Evolutionary conservation across 2,888 invertebrate species (phyloP), one percentile per base, ranked within the genome.

Genomic region (Elmis aenea): DNA sequence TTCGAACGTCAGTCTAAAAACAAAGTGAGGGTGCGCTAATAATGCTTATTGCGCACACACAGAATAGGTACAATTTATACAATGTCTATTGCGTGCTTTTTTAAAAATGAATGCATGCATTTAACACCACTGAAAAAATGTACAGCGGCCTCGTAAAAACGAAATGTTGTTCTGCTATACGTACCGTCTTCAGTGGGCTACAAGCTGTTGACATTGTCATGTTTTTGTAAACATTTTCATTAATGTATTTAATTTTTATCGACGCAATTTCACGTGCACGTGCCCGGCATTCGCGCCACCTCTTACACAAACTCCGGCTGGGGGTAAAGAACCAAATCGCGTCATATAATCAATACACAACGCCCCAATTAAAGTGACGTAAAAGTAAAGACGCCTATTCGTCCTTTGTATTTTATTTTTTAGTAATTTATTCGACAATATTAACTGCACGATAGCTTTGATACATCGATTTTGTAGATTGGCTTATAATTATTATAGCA

Each of bases 11-110:
- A 48, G 51, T 46, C 52, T 54, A 58, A 61, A 58, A 58, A 49
- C 49, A n/a, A n/a, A n/a, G n/a, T n/a, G 55, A 56, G 54, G 60
- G 53, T 50, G 53, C 48, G 51, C 49, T 53, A 57, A 59, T 57
- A 52, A 52, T 52, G 51, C 50, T 57, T 55, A 59, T 62, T 62
- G 62, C 62, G 62, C 62, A 62, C 58, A 58, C 55, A 58, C 62
- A 55, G 51, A 56, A 59, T 58, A 58, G 56, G 54, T 56, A 59
- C 61, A 61, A 61, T 59, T 61, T 57, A 58, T 60, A 56, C 57
- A 55, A 61, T 57, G 60, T 54, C 55, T 55, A 54, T 54, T 57
- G 59, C 60, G 56, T 62, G 55, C 55, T 57, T 62, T 58, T 60
- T 59, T 56, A 57, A 61, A 60, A 58, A 58, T 50, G 57, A 56